Conservation (phyloP, 2,113 vertebrate species). For the Mola mola region DNA sequence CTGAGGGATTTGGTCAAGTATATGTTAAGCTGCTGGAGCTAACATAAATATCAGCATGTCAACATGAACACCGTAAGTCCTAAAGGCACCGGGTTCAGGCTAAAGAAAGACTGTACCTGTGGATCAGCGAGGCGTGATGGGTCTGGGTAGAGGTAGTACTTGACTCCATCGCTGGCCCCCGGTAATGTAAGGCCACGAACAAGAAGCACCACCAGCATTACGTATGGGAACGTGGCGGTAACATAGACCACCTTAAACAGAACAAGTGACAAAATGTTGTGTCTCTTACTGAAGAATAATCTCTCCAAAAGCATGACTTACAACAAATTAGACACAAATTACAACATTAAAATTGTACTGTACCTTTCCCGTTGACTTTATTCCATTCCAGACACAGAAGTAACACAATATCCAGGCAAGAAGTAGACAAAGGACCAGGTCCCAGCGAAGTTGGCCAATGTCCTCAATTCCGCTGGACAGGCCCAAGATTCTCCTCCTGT, state of each 20-base stretch:
- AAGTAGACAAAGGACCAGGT: constrained; percentile 84
- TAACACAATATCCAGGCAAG: constrained; percentile 86
- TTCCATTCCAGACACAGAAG: constrained; percentile 88
- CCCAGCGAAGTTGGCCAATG: constrained; percentile 85
- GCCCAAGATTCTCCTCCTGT: constrained; percentile 88
- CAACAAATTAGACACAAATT: background rate
- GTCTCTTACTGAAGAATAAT: background rate
- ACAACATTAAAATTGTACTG: background rate
- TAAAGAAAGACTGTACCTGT: constrained; percentile 76
- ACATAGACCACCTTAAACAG: constrained; percentile 91
- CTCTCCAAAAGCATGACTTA: background rate
- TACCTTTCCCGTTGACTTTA: constrained; percentile 88
- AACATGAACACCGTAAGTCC: background rate
- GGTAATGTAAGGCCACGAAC: constrained; percentile 92
- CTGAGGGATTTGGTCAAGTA: too few species aligned
- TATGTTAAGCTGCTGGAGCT: background rate
- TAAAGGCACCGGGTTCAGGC: background rate
- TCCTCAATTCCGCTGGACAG: constrained; percentile 89
- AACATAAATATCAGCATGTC: background rate
- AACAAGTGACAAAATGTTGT: background rate
- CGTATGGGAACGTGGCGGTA: constrained; percentile 93
- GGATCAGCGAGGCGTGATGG: constrained; percentile 88
- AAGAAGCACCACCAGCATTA: constrained; percentile 90
- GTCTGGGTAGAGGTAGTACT: constrained; percentile 94
- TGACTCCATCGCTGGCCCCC: constrained; percentile 88